These are phyloP conservation scores for Hemibagrus guttatus DNA, from an alignment of 2,797 vertebrate genomes.

Conservation along the genomic window DNA sequence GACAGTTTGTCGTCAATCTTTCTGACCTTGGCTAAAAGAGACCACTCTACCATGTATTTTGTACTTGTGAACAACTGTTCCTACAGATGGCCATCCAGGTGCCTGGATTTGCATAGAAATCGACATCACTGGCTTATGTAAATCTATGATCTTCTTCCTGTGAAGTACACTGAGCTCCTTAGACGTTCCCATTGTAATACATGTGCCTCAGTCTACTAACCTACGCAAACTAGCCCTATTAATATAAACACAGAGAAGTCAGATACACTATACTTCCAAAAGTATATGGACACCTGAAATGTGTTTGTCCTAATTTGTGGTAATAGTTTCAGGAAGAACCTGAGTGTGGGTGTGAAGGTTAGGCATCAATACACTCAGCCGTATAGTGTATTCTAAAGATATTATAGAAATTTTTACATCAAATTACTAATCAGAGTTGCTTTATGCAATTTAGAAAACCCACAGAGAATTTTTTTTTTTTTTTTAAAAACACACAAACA, in stretches of 20 bases:
- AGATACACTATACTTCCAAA: background rate
- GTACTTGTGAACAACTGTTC: background rate
- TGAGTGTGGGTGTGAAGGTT: too few relatives aligned
- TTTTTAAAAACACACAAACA: too few relatives aligned
- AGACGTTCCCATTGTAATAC: background rate
- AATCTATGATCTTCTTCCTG: background rate
- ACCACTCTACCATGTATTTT: background rate
- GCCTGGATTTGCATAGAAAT: background rate
- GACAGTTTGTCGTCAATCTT: background rate
- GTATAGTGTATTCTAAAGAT: background rate
- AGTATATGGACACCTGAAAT: background rate
- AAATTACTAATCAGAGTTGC: background rate
- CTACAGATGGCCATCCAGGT: background rate
- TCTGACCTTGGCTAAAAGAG: slow-evolving; percentile 1
- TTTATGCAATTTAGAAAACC: too few relatives aligned
- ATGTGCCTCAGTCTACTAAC: background rate
- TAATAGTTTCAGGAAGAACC: too few relatives aligned
- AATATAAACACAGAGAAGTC: background rate
- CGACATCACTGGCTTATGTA: background rate
- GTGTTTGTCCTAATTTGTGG: too few relatives aligned
- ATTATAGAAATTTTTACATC: background rate
- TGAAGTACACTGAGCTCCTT: background rate
- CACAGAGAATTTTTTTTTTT: too few relatives aligned
- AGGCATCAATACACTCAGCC: background rate
- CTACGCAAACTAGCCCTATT: background rate